Evolutionary conservation across 2,113 vertebrate species (phyloP), one percentile per base, ranked within the genome.

Genomic region (Uria aalge): DNA sequence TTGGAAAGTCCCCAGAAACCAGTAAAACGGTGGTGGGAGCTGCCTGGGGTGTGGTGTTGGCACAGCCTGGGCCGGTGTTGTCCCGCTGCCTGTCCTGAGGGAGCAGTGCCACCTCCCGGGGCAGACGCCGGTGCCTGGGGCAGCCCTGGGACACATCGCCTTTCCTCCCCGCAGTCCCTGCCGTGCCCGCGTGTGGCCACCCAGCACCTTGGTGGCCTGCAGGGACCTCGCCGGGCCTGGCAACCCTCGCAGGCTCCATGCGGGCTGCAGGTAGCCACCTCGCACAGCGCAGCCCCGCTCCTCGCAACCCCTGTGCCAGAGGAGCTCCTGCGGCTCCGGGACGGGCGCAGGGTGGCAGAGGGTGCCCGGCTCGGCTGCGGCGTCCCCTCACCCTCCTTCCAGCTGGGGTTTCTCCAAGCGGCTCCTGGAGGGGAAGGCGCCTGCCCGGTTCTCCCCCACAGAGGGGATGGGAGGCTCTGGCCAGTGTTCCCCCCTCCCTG

Each of bases 401-500:
- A 6, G 41, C 29, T 5, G 12, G 45, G 45, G 38, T 22, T 5
- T 50, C 50, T 59, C 21, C 40, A 2, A 15, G 66, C 0, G 0
- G 60, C 55, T 63, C 50, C 64, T 18, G 26, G n/a, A 74, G 40
- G 27, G 30, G 40, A 16, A 11, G 11, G 32, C 4, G 0, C 80
- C 10, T 45, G 36, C 52, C 45, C 56, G 1, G n/a, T 12, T 55
- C 7, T 15, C n/a, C 30, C 6, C 3, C 7, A 1, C 6, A 4
- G 40, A 32, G 30, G 45, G 36, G 20, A 8, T 1, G 1, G 17
- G 32, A 40, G 15, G 23, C 55, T 66, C 56, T 48, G 55, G 38
- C 75, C 18, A 0, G 12, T 8, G 69, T 59, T 32, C 17, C 27
- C 40, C 10, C 50, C 6, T 0, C 12, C 38, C 4, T 2, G 0